Evolutionary conservation across 2,888 invertebrate species (phyloP).

Genomic region (Ceraclea dissimilis): DNA sequence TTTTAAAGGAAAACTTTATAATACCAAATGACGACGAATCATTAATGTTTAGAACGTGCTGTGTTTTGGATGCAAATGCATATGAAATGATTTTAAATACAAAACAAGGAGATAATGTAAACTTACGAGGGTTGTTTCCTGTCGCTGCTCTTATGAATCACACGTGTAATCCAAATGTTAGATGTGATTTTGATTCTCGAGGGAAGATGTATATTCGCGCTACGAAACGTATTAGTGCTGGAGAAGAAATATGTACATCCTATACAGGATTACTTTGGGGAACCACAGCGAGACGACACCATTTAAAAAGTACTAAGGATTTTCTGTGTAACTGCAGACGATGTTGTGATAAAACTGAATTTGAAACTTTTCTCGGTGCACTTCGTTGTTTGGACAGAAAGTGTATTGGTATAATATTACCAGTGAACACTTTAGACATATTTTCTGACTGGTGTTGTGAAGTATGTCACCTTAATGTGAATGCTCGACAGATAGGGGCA

Average conservation of each 20-base stretch:
- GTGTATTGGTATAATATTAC: slow-evolving; percentile 50
- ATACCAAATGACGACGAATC: slow-evolving; percentile 49
- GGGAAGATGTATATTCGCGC: slow-evolving; percentile 55
- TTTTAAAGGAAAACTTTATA: slow-evolving; percentile 44
- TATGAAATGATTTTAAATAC: slow-evolving; percentile 51
- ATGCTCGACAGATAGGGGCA: slow-evolving; percentile 44
- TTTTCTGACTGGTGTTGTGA: slow-evolving; percentile 53
- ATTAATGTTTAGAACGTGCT: slow-evolving; percentile 52
- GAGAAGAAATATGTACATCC: slow-evolving; percentile 57
- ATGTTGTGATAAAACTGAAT: slow-evolving; percentile 61
- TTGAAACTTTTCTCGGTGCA: slow-evolving; percentile 51
- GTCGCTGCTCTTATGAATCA: slow-evolving; percentile 63
- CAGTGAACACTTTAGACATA: slow-evolving; percentile 47
- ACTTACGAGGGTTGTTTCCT: slow-evolving; percentile 58
- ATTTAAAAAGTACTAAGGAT: slow-evolving; percentile 58
- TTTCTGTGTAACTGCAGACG: slow-evolving; percentile 59
- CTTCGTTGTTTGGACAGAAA: slow-evolving; percentile 47
- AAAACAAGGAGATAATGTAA: slow-evolving; percentile 41
- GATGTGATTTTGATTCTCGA: slow-evolving; percentile 51
- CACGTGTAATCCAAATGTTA: slow-evolving; percentile 59
- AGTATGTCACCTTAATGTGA: slow-evolving; percentile 44
- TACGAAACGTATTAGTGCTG: slow-evolving; percentile 49
- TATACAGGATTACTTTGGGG: slow-evolving; percentile 64
- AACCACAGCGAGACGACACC: slow-evolving; percentile 53
- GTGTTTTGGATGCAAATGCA: slow-evolving; percentile 59